Base-by-base conservation (phyloP, 2,888 invertebrate genomes). In the Steromphala cineraria region DNA sequence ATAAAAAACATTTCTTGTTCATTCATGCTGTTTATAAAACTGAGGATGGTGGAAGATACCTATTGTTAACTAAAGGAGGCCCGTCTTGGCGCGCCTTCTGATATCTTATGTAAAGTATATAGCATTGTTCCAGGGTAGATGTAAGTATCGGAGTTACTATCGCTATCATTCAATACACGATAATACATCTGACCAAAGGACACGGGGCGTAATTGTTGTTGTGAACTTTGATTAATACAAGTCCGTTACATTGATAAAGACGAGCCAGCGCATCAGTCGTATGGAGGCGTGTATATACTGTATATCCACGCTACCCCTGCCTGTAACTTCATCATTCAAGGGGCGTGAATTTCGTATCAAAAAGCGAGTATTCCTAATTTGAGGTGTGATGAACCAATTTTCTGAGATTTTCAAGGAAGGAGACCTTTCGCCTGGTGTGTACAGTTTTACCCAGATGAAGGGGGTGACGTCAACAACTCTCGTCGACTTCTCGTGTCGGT, bases 161-260 rank as follows among this genome's bases (percentile, higher is more conserved):
- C 40, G 28, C 31, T 36, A 31, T 40, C 28, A 19, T 36, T 31
- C 71, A 71, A 71, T 71, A 40, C 31, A 71, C 71, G n/a, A 53
- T 55, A 28, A 53, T 56, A n/a, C 67, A 40, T 40, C 79, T 19
- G 75, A 24, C 31, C 83, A 81, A 83, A 83, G 83, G 75, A 78
- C 83, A 78, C 56, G 81, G 81, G 83, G 83, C 83, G 81, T 83
- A 75, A 83, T 78, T 81, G 78, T 71, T 78, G 36, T 53, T 52
- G 74, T 81, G 83, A 79, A 81, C 80, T 81, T 83, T 81, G 81
- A 36, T 53, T 36, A 81, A 46, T 46, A 46, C 67, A 52, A 67
- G 62, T 46, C 71, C 19, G 62, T 77, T 80, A 75, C 71, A 75
- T 53, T 40, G 67, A 67, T 75, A 67, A 74, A 5, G 21, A 76